Conservation (phyloP, 1,140 invertebrate species). For the Laodelphax striatellus region DNA sequence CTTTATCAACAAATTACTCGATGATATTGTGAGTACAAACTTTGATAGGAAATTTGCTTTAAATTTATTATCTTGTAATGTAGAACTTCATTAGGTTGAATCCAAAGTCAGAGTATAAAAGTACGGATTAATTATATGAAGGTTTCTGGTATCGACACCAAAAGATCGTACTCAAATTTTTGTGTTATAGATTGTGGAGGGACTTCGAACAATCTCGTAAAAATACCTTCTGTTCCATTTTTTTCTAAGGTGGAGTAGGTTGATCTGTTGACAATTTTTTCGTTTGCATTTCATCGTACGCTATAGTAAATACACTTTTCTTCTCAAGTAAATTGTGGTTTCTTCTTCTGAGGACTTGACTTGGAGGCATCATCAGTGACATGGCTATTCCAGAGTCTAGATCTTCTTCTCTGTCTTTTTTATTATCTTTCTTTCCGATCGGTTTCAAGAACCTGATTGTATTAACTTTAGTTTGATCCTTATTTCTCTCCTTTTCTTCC, state of each 20-base stretch:
- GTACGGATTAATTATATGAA: too few relatives aligned
- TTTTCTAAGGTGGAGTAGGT: slow-evolving; percentile 12
- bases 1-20: too few relatives aligned
- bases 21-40: too few relatives aligned
- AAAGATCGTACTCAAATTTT: too few relatives aligned
- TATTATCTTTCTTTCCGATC: slow-evolving; percentile 16
- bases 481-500: background rate
- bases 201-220: too few relatives aligned
- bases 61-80: too few relatives aligned
- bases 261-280: slow-evolving; percentile 35
- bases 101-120: too few relatives aligned
- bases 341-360: slow-evolving; percentile 24
- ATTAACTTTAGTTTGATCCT: slow-evolving; percentile 8
- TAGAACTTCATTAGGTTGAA: too few relatives aligned
- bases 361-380: slow-evolving; percentile 35
- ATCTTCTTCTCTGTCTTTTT: slow-evolving; percentile 43
- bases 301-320: slow-evolving; percentile 88
- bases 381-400: slow-evolving; percentile 60
- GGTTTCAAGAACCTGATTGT: slow-evolving; percentile 3
- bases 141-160: too few relatives aligned
- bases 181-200: too few relatives aligned
- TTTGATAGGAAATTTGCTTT: too few relatives aligned
- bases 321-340: slow-evolving; percentile 71
- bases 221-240: background rate
- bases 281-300: slow-evolving; percentile 73